Evolutionary conservation across 2,113 vertebrate genomes (phyloP), one percentile per base, ranked within the genome.

Genomic region (Dryoscopus gambensis): DNA sequence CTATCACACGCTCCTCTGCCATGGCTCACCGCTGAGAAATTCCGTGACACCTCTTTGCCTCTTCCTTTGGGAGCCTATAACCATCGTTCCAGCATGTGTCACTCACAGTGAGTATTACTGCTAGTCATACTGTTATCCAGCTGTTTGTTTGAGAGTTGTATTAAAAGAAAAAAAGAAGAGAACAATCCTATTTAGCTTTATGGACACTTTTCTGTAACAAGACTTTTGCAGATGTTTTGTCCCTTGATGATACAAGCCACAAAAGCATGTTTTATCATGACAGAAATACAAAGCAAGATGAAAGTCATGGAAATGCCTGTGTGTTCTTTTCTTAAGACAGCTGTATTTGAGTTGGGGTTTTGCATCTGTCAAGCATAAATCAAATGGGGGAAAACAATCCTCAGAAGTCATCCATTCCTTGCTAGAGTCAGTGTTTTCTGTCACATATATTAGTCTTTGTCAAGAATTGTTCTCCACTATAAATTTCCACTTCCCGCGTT

Each of bases 271-370:
- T 78, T 94, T 85, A 39, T 94, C 70, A 90, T 89, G 83, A 79
- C 56, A 92, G 25, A 82, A 94, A 80, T 67, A 91, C 90, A 81
- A 64, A 87, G 71, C 33, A 40, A 96, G 95, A 96, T 96, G 89
- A 97, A 97, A 97, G 95, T 17, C n/a, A 20, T 96, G 89, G 84
- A 90, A 95, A 86, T 60, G 94, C 52, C 84, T 76, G 40, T 67
- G 78, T 93, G 81, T 55, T 90, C 87, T 95, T 92, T 84, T 49
- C 84, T 87, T 60, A 91, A 69, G 5, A 10, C 69, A 93, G 84
- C 62, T 85, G 81, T 10, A 90, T 70, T 63, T 55, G 78, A 84
- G 89, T 78, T 49, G 63, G 25, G 33, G 33, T 71, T 94, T 92
- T 62, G 55, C 71, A 83, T 96, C 89, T 94, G 94, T 70, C 90